Evolutionary conservation across 2,797 vertebrate species (phyloP).

Genomic region (Hydrophis major): DNA sequence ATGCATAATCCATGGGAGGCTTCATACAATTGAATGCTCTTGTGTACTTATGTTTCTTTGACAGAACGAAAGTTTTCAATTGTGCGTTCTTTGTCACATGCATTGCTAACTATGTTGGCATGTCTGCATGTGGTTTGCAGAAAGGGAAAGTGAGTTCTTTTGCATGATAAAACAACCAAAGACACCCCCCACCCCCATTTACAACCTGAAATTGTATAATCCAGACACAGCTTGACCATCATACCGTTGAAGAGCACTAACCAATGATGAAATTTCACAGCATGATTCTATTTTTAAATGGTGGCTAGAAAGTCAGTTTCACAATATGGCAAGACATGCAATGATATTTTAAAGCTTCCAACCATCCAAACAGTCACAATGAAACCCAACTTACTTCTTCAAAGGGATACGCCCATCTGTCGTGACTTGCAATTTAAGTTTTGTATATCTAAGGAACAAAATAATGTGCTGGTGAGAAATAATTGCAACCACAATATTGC

Average conservation of each 20-base stretch:
- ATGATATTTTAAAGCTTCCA: too few relatives aligned
- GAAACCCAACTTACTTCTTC: slow-evolving; percentile 87
- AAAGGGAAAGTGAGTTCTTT: not conserved
- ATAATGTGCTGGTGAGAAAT: slow-evolving; percentile 19
- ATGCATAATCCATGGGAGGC: not conserved
- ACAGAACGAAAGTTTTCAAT: not conserved
- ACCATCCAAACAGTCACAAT: not conserved
- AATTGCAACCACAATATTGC: not conserved
- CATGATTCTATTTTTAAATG: not conserved
- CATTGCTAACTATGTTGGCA: not conserved
- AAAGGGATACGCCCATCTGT: slow-evolving; percentile 92
- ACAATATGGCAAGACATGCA: not conserved
- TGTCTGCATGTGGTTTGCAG: not conserved
- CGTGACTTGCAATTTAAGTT: slow-evolving; percentile 91
- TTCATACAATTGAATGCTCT: not conserved
- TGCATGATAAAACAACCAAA: not conserved
- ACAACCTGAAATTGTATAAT: not conserved
- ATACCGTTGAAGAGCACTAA: not conserved
- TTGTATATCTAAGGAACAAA: slow-evolving; percentile 75
- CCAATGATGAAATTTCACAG: not conserved
- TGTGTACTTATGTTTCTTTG: not conserved
- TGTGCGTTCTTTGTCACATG: not conserved
- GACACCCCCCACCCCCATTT: not conserved
- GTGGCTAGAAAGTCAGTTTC: not conserved
- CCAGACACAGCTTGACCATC: not conserved